A percentile compares a stretch with the other conserved stretches of the same genome.
Evolutionary conservation across 2,113 vertebrate species (phyloP).

Genomic region (Halcyon senegalensis): DNA sequence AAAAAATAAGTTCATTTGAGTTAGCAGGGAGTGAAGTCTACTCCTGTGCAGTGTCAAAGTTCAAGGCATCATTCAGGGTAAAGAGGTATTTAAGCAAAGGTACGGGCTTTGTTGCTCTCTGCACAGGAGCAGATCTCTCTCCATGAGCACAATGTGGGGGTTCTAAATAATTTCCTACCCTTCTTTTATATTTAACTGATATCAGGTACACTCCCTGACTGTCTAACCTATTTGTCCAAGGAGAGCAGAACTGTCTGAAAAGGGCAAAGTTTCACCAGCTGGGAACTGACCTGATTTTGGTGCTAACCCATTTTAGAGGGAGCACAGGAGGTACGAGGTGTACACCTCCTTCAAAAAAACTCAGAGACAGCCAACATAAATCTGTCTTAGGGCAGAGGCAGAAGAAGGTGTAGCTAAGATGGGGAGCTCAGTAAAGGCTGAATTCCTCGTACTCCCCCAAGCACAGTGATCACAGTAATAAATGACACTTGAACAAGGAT

Average conservation of each 20-base stretch:
- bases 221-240: neutral
- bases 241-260: neutral
- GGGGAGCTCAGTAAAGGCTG: neutral
- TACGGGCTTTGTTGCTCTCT: neutral
- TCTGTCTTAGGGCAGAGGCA: neutral
- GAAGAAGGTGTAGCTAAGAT: neutral
- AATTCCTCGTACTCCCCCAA: neutral
- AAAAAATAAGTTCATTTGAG: neutral
- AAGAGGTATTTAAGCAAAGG: neutral
- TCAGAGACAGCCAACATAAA: neutral
- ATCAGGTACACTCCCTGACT: neutral
- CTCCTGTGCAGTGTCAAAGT: neutral
- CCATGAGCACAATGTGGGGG: neutral
- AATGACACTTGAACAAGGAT: neutral
- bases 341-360: neutral
- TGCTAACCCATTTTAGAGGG: neutral
- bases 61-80: neutral
- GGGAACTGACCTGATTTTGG: neutral
- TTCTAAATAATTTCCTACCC: neutral
- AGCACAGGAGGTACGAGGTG: neutral
- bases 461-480: neutral
- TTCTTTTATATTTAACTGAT: neutral
- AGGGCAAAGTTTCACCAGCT: conserved; percentile 2
- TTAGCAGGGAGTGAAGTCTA: neutral
- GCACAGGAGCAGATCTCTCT: neutral